Base-by-base conservation (phyloP, 1,140 invertebrate species). In the Gonatopus flavifemur region DNA sequence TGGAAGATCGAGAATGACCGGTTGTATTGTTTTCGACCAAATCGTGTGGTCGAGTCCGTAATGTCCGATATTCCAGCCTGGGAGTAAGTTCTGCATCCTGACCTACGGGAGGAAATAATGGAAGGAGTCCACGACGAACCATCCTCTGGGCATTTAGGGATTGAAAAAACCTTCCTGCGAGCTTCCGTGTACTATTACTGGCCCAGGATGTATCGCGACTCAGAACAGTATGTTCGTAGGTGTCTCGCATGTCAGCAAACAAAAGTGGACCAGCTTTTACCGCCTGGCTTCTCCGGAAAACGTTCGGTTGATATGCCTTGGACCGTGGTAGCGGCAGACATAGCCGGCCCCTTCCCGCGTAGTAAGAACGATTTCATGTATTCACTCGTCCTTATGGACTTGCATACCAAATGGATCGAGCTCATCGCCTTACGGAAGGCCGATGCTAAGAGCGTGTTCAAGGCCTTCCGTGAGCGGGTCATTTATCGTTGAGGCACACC, bases 301-400 rank as follows among this genome's bases (percentile, higher is more conserved):
- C 25, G 6, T 6, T 6, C 12, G 12, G 20, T 62, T 2, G 25
- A 42, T 4, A 15, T 55, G 38, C 68, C 69, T 15, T 72, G 59
- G 61, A 21, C 65, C 9, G 43, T 52, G 6, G 42, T 71, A 12
- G 59, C 62, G 1, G 43, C 48, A 3, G 69, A 73, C 55, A 37
- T 70, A 6, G 63, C 71, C 45, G 70, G 72, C 12, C 67, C 69
- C 6, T 56, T 63, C 10, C 72, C 72, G 8, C 30, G 46, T 2
- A 65, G 61, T 12, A 46, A 43, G 12, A 40, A 38, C 20, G 66
- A 67, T 19, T 53, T 69, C 41, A 37, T 46, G 12, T 67, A 60
- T 52, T 44, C 70, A 10, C 31, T 72, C 5, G 6, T 28, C 6
- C 12, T 12, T 28, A 28, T 7, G 6, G 25, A 28, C 25, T 12